Evolutionary conservation across 2,797 vertebrate species (phyloP), one percentile per base, ranked within the genome.

Genomic region (Pseudochirops corinnae): DNA sequence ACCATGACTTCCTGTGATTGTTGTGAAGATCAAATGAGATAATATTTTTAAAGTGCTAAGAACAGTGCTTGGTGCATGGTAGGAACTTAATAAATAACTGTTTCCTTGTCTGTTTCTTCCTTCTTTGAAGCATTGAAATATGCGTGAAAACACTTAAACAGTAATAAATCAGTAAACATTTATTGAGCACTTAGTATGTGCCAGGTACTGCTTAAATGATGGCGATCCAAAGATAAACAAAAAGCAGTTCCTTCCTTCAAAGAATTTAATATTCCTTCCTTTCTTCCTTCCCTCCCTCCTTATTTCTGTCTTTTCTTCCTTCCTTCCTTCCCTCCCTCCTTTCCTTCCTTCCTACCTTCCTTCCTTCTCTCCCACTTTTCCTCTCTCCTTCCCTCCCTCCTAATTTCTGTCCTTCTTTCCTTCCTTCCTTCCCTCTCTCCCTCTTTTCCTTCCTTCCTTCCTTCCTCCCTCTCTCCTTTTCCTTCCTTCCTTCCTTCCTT

Each of bases 111-210:
- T 74, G 39, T 3, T 21, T 7, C 18, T 24, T 46, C 3, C 29
- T 82, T 82, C 39, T 39, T 12, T 82, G 21, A 82, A 26, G 7
- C 21, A 26, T 4, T 46, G 74, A 46, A 82, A 82, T 39, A 82
- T 24, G 2, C 39, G 46, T 82, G 74, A 82, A 82, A 82, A 82
- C 39, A 82, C 10, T 3, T 26, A 82, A 82, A 46, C 21, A 46
- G 46, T 82, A 82, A 82, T 26, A 46, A 82, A 82, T 46, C 11
- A 53, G n/a, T 56, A 33, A 92, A 29, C 24, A 93, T 94, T 97
- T 93, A 91, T 1, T 93, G 9, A 56, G 12, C 91, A 60, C n/a
- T 55, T 57, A 82, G 55, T 55, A 28, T 55, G 46, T 93, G 5
- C 39, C 56, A 12, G 4, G 9, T 50, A 91, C 29, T n/a, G 1